Percentiles rank a stretch among this genome's conserved stretches.
phyloP scores from a whole-genome alignment of 2,797 vertebrate genomes.

The Melanotaenia parkinsoni region DNA sequence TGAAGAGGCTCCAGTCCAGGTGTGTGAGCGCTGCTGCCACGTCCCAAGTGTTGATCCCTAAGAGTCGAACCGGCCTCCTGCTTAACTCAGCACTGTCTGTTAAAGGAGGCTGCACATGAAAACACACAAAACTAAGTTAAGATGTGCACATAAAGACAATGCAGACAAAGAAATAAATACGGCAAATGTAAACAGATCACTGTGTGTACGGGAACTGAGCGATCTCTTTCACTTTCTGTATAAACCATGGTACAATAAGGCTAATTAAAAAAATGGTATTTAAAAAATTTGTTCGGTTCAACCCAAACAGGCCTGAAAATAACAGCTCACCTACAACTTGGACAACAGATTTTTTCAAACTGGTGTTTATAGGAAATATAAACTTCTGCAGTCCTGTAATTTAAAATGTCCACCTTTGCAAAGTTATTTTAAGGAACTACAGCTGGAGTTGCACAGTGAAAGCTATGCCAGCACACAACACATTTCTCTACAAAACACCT shows the following conservation, averaged over 20 bases:
- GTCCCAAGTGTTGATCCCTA: conserved; percentile 98
- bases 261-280: neutral
- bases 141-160: neutral
- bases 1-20: conserved; percentile 97
- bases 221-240: neutral
- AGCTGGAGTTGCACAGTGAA: neutral
- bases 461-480: neutral
- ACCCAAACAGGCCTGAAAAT: neutral
- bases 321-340: too few species aligned
- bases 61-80: conserved; percentile 89
- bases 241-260: neutral
- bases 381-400: neutral
- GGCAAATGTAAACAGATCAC: neutral
- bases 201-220: neutral
- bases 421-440: neutral
- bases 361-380: neutral
- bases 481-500: neutral
- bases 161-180: conserved; percentile 2
- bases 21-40: conserved; percentile 93
- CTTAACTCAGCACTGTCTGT: conserved; percentile 91
- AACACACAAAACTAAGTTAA: conserved; percentile 1
- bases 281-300: too few species aligned
- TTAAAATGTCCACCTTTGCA: neutral
- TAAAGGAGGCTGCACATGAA: conserved; percentile 85
- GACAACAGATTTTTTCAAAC: too few species aligned